Evolutionary conservation across 2,113 vertebrate genomes (phyloP).

Genomic region (Tyto alba): DNA sequence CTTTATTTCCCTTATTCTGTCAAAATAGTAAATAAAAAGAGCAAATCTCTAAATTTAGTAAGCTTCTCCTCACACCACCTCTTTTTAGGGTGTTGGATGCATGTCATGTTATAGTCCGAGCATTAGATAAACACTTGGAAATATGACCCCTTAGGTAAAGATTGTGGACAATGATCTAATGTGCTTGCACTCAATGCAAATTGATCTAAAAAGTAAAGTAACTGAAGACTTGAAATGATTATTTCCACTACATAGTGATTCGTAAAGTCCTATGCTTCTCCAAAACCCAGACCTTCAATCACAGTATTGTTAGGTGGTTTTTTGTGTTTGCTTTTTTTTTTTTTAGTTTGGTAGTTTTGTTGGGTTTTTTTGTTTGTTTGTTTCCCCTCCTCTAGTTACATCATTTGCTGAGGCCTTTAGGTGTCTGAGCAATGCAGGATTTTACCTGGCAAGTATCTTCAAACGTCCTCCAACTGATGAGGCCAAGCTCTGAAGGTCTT

Average conservation of each 20-base stretch:
- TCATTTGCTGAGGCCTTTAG: background rate
- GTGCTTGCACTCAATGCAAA: background rate
- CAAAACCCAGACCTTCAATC: background rate
- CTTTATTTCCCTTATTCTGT: slow-evolving; percentile 53
- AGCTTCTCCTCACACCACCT: background rate
- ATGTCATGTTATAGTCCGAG: background rate
- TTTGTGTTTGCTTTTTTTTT: no score
- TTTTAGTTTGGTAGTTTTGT: background rate
- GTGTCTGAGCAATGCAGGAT: background rate
- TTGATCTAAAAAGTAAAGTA: background rate
- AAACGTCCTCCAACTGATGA: background rate
- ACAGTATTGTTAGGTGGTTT: background rate
- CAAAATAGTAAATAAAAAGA: slow-evolving; percentile 60
- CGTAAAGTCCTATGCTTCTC: background rate
- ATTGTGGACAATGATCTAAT: background rate
- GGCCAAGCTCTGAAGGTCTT: background rate
- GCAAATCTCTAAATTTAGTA: background rate
- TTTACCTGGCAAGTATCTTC: background rate
- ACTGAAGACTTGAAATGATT: background rate
- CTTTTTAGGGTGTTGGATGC: background rate
- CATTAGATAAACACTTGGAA: background rate
- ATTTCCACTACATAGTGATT: background rate
- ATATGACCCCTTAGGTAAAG: background rate
- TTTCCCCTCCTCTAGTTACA: background rate
- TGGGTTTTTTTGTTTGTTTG: background rate